Evolutionary conservation across 1,140 invertebrate species (phyloP).

Genomic region (Euura saliciscinereae): DNA sequence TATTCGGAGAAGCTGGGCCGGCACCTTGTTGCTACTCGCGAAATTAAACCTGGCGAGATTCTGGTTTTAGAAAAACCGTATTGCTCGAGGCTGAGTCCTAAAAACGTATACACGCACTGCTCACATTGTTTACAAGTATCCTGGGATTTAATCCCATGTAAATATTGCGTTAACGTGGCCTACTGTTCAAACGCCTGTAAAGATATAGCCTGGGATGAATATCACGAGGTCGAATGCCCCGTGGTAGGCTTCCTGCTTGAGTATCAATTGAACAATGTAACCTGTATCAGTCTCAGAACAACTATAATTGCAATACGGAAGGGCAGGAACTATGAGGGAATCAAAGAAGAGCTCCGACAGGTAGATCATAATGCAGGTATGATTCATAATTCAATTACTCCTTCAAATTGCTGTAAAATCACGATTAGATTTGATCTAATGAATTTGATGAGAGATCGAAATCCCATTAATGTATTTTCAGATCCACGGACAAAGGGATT

Average conservation of each 20-base stretch:
- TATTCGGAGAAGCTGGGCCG: slow-evolving; percentile 66
- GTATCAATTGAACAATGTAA: slow-evolving; percentile 67
- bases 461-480: slow-evolving; percentile 25
- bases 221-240: slow-evolving; percentile 62
- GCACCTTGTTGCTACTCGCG: slow-evolving; percentile 67
- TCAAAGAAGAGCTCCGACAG: neutral
- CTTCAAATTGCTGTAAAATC: too few relatives aligned
- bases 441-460: neutral
- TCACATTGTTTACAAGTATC: slow-evolving; percentile 73
- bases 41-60: slow-evolving; percentile 76
- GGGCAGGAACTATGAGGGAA: neutral
- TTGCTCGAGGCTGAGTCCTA: slow-evolving; percentile 67
- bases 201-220: slow-evolving; percentile 63
- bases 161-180: slow-evolving; percentile 66
- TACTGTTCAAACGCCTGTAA: slow-evolving; percentile 78
- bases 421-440: neutral
- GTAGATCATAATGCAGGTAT: neutral
- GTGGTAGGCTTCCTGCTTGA: slow-evolving; percentile 60
- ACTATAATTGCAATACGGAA: neutral
- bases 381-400: neutral
- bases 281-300: neutral
- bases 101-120: slow-evolving; percentile 70
- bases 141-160: slow-evolving; percentile 69
- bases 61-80: slow-evolving; percentile 82
- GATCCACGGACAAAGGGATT: slow-evolving; percentile 49